These are phyloP conservation scores for Heteromurus nitidus DNA, from an alignment of 2,888 invertebrate genomes.

Conservation along the genomic window DNA sequence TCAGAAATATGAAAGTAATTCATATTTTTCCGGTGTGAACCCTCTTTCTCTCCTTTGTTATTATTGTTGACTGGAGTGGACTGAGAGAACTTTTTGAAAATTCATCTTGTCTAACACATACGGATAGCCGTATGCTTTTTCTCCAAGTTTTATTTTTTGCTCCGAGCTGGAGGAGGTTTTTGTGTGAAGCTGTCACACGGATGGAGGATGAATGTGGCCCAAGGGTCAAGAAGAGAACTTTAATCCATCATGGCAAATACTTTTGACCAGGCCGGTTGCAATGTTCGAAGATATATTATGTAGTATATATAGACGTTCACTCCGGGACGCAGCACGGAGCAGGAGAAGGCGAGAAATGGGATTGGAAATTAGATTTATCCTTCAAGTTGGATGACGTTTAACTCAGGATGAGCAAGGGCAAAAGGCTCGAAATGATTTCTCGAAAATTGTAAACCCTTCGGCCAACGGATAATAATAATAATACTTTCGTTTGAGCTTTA, in stretches of 20 bases:
- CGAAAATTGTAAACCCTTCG: no score
- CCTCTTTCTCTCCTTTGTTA: not conserved
- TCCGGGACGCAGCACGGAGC: no score
- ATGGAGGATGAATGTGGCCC: constrained; percentile 58
- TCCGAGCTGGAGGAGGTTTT: no score
- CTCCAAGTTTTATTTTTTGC: constrained; percentile 5
- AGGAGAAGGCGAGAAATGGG: not conserved
- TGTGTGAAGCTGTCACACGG: constrained; percentile 48
- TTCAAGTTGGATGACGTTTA: not conserved
- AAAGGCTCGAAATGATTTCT: no score
- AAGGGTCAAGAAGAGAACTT: constrained; percentile 53
- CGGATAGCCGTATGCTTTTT: not conserved
- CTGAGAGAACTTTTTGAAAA: not conserved
- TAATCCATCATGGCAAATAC: constrained; percentile 52
- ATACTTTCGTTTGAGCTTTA: not conserved
- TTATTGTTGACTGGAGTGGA: not conserved
- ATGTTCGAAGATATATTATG: no score
- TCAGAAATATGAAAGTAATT: not conserved
- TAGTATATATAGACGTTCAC: no score
- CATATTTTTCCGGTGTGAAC: not conserved
- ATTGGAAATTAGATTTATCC: not conserved
- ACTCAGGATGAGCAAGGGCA: not conserved
- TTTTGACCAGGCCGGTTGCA: no score
- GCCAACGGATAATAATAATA: no score
- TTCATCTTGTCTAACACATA: not conserved